Evolutionary conservation across 2,888 invertebrate genomes (phyloP), one percentile per base, ranked within the genome.

Genomic region (Leptothorax acervorum): DNA sequence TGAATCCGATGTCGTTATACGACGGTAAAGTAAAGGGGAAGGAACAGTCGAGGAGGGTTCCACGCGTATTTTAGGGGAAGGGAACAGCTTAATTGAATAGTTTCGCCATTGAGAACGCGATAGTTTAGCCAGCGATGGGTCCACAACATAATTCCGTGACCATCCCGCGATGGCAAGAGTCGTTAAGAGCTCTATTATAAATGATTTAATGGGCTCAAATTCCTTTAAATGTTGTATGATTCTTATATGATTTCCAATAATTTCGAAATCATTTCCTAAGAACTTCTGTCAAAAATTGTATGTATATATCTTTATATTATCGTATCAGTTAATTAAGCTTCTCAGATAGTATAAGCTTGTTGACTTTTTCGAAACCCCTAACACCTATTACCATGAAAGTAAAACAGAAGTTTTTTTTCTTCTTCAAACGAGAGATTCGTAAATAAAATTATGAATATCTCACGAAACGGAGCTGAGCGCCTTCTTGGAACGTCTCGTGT

Each of bases 31-130:
- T 63, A 48, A 57, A 57, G 78, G 81, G 62, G 42, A 73, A 31
- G 39, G 48, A 55, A 35, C 45, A 73, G 82, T 57, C 83, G n/a
- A 66, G 48, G 42, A 28, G 51, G 55, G 60, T 42, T 68, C 53
- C 83, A 79, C 82, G 12, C 63, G 42, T 60, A 51, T 62, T 79
- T 68, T 35, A 62, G 63, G 74, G 85, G 85, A 78, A 66, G 65
- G 28, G 45, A 15, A 45, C 70, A 76, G 86, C 73, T 78, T 90
- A 90, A 90, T 90, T 86, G 84, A 89, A 85, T 87, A 88, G 85
- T 88, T 88, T 85, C 65, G 66, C n/a, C 57, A 88, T 45, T 79
- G 83, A 45, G 74, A 78, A 83, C 74, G 83, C 76, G 35, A 66
- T 88, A 87, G 79, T 85, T 88, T 71, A 57, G 75, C n/a, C 45